These are phyloP conservation scores for Drosophila burlai DNA, from an alignment of 1,140 invertebrate species.

Conservation along the genomic window DNA sequence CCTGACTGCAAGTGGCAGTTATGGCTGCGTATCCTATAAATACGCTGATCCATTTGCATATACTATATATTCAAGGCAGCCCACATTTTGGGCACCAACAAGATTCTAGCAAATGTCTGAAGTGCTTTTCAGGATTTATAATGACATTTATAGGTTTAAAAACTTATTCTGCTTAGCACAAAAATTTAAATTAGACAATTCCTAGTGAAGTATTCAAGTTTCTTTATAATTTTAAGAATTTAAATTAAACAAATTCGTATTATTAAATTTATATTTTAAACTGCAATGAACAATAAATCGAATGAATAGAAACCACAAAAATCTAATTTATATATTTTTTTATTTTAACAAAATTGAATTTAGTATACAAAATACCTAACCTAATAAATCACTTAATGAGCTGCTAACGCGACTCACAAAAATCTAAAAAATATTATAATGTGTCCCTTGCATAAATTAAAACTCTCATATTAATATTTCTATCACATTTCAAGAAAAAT, in stretches of 20 bases:
- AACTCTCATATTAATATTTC: background rate
- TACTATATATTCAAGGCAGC: background rate
- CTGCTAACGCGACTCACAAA: too few relatives aligned
- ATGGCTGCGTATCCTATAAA: constrained; percentile 24
- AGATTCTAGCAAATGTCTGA: background rate
- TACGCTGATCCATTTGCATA: constrained; percentile 2
- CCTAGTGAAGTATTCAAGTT: background rate
- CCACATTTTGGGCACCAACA: constrained; percentile 11
- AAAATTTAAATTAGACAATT: too few relatives aligned
- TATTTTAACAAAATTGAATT: too few relatives aligned
- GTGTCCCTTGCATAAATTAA: background rate
- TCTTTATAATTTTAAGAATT: background rate
- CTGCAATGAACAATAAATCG: too few relatives aligned
- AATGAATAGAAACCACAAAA: too few relatives aligned
- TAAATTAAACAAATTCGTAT: background rate
- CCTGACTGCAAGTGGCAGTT: constrained; percentile 38
- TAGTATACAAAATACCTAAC: too few relatives aligned
- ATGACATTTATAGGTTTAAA: background rate
- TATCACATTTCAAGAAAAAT: background rate
- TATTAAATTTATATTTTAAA: too few relatives aligned
- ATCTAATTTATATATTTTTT: too few relatives aligned
- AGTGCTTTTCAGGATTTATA: background rate
- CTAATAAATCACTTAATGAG: too few relatives aligned
- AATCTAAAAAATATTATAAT: too few relatives aligned
- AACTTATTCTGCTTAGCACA: too few relatives aligned